Percentiles rank a stretch among this genome's conserved stretches.
Evolutionary conservation across 1,140 invertebrate genomes (phyloP).

Genomic region (Marisa cornuarietis): DNA sequence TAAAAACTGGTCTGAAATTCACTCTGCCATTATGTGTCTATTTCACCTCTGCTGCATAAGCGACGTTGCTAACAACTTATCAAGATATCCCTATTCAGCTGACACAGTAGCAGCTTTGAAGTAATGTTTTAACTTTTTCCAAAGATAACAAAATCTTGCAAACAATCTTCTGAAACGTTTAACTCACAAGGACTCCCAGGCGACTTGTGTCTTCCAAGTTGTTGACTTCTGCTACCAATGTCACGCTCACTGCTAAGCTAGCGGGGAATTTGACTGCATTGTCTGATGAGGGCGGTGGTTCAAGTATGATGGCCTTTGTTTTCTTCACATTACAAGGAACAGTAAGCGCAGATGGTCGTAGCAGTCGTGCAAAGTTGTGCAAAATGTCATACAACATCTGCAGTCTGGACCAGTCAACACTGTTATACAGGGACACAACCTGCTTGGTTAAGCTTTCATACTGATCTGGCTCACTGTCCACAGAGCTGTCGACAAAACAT

Average conservation of each 20-base stretch:
- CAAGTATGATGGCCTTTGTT: slow-evolving; percentile 83
- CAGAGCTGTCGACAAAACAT: slow-evolving; percentile 13
- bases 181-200: slow-evolving; percentile 79
- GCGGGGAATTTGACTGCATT: slow-evolving; percentile 92
- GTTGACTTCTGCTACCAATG: slow-evolving; percentile 84
- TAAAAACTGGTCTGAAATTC: too few species aligned
- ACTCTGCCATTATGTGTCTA: too few species aligned
- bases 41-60: too few species aligned
- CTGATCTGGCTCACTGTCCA: slow-evolving; percentile 16
- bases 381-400: slow-evolving; percentile 82
- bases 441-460: slow-evolving; percentile 82
- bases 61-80: too few species aligned
- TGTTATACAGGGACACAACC: slow-evolving; percentile 80
- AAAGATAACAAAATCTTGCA: not conserved
- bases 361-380: slow-evolving; percentile 75
- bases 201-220: slow-evolving; percentile 79
- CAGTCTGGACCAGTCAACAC: slow-evolving; percentile 85
- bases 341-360: slow-evolving; percentile 42
- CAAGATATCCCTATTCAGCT: too few species aligned
- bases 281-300: slow-evolving; percentile 85
- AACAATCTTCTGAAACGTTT: not conserved
- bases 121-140: too few species aligned
- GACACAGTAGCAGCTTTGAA: too few species aligned
- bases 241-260: slow-evolving; percentile 86
- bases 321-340: slow-evolving; percentile 50